Base-by-base conservation (phyloP, 2,888 invertebrate genomes). In the Fabriciana adippe region DNA sequence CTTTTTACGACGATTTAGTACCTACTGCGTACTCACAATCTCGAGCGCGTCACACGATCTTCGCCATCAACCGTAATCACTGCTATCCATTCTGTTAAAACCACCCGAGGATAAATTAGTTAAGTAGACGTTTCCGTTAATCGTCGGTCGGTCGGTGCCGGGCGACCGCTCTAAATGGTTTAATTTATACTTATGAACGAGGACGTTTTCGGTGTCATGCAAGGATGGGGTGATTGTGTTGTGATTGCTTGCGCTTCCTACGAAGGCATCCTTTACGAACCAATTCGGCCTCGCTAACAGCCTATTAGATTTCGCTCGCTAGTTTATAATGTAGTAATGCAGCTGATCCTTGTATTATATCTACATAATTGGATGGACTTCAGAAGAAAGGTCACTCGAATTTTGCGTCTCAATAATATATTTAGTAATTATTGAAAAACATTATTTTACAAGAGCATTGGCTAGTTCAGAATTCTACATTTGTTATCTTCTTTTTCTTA, bases 51-150 rank as follows among this genome's bases (percentile, higher is more conserved):
- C 73, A 74, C 73, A 76, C 77, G 72, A 71, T 73, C 68, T 63
- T 71, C 70, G 72, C 74, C 67, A 70, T 70, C 69, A 63, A 55
- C 84, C 87, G 90, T 92, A 93, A 93, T 93, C 93, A 93, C 92
- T 85, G 93, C 92, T 92, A 93, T 93, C 91, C 93, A 93, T 93
- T 92, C 92, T 90, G 92, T 93, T 93, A 93, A 93, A 93, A 93
- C 92, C 89, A 91, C 91, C 92, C 91, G 89, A 88, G 89, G 84
- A 88, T 93, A 93, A 93, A 93, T 93, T 92, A 93, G 92, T 93
- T 93, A 93, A 93, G 92, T 93, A 93, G 93, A 89, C 88, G 90
- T 90, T 93, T 93, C 93, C 93, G 93, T 89, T 93, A 93, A 93
- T 93, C 93, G 93, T 86, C 90, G 85, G 87, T 85, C 86, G 86